phyloP scores from a whole-genome alignment of 2,797 vertebrate species.

The Enteromius trimaculatus region DNA sequence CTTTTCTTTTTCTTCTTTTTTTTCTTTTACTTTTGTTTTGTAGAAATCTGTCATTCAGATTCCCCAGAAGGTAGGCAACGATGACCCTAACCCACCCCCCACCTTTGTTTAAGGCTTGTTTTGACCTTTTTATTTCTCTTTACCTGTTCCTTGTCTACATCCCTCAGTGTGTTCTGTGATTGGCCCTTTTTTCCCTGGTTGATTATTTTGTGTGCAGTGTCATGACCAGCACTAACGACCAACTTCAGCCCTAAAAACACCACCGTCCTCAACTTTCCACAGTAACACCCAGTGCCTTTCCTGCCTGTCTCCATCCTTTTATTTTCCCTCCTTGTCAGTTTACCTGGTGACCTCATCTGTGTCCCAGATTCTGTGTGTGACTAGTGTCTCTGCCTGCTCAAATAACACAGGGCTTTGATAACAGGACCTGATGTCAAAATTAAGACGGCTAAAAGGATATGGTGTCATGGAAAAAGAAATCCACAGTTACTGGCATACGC shows the following conservation, averaged over 20 bases:
- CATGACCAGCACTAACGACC: conserved; percentile 73
- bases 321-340: conserved; percentile 22
- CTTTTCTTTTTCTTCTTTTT: conserved; percentile 38
- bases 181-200: conserved; percentile 54
- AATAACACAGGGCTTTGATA: conserved; percentile 37
- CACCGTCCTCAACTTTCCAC: conserved; percentile 67
- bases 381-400: conserved; percentile 18
- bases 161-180: conserved; percentile 50
- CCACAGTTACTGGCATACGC: conserved; percentile 1
- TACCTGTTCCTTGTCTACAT: conserved; percentile 65
- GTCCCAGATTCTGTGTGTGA: conserved; percentile 46
- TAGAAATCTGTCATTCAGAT: conserved; percentile 99
- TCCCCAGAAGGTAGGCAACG: conserved; percentile 95
- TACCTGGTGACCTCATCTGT: conserved; percentile 47
- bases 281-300: conserved; percentile 61
- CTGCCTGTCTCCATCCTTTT: conserved; percentile 47
- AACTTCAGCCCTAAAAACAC: conserved; percentile 64
- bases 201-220: conserved; percentile 71
- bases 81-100: conserved; percentile 65
- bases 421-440: conserved; percentile 33
- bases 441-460: conserved; percentile 9
- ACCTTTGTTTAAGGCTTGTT: conserved; percentile 74
- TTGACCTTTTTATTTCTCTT: conserved; percentile 73
- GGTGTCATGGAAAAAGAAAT: conserved; percentile 37
- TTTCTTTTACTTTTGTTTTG: conserved; percentile 80